These are phyloP conservation scores for Kryphioiulus occultus DNA, from an alignment of 2,888 invertebrate genomes.

Conservation along the genomic window DNA sequence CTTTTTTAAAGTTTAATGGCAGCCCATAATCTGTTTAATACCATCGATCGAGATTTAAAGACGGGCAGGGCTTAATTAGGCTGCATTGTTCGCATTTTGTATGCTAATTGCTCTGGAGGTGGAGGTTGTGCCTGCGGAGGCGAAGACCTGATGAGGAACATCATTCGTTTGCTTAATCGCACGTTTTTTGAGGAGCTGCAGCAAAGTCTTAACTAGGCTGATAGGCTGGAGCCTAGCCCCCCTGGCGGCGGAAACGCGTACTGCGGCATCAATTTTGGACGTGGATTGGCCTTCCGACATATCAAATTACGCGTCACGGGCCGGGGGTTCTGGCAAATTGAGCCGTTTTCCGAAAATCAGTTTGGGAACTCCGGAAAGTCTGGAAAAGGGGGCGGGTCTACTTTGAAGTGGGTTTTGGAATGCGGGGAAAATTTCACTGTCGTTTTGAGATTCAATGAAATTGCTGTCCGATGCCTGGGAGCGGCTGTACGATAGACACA, in stretches of 20 bases:
- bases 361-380: background rate
- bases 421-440: too few species aligned
- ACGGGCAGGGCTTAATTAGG: conserved; percentile 25
- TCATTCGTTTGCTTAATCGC: background rate
- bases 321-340: background rate
- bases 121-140: background rate
- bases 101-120: conserved; percentile 31
- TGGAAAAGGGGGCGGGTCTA: background rate
- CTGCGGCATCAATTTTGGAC: background rate
- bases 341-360: background rate
- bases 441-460: too few species aligned
- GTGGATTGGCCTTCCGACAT: background rate
- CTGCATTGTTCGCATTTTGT: conserved; percentile 14
- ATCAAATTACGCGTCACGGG: background rate
- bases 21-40: conserved; percentile 2
- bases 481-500: too few species aligned
- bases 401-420: background rate
- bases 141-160: background rate
- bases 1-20: background rate
- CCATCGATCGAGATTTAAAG: conserved; percentile 24
- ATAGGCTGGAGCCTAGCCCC: background rate
- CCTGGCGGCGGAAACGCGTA: background rate
- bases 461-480: too few species aligned
- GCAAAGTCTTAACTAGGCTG: background rate
- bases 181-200: background rate